These are phyloP conservation scores for Neoascia interrupta DNA, from an alignment of 2,888 invertebrate genomes.

Conservation along the genomic window DNA sequence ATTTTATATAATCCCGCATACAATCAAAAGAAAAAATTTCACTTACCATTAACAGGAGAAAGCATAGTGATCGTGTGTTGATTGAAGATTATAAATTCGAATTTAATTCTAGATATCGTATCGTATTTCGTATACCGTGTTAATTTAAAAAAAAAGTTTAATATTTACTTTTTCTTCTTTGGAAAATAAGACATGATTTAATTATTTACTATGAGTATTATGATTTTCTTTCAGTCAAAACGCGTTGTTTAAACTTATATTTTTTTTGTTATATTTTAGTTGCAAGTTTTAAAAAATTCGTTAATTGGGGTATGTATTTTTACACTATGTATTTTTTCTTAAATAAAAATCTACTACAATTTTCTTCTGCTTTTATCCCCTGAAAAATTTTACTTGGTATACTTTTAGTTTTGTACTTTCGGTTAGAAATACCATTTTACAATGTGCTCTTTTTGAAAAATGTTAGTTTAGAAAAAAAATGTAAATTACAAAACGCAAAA, in stretches of 20 bases:
- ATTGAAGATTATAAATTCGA: constrained; percentile 41
- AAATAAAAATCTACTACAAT: constrained; percentile 28
- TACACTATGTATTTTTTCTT: too few relatives aligned
- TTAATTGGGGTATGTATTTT: too few relatives aligned
- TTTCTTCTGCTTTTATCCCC: constrained; percentile 30
- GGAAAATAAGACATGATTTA: too few relatives aligned
- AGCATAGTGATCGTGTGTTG: constrained; percentile 40
- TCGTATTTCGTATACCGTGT: constrained; percentile 41
- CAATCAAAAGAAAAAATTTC: neutral
- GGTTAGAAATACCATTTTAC: constrained; percentile 78
- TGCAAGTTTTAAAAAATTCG: constrained; percentile 28
- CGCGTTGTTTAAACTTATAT: constrained; percentile 47
- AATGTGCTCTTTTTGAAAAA: constrained; percentile 75
- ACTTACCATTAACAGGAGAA: constrained; percentile 53
- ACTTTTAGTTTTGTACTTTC: constrained; percentile 76
- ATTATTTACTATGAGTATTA: constrained; percentile 5
- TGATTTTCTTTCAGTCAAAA: constrained; percentile 8
- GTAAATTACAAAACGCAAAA: neutral
- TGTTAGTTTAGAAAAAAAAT: constrained; percentile 6
- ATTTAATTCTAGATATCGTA: constrained; percentile 21
- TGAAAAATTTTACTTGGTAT: constrained; percentile 54
- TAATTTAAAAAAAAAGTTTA: constrained; percentile 2
- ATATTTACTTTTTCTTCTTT: neutral
- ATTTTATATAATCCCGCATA: too few relatives aligned
- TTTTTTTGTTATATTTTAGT: constrained; percentile 39